A percentile compares a stretch with the other conserved stretches of the same genome.
Conservation (phyloP, 2,888 invertebrate genomes). For the Cataglyphis cursor region DNA sequence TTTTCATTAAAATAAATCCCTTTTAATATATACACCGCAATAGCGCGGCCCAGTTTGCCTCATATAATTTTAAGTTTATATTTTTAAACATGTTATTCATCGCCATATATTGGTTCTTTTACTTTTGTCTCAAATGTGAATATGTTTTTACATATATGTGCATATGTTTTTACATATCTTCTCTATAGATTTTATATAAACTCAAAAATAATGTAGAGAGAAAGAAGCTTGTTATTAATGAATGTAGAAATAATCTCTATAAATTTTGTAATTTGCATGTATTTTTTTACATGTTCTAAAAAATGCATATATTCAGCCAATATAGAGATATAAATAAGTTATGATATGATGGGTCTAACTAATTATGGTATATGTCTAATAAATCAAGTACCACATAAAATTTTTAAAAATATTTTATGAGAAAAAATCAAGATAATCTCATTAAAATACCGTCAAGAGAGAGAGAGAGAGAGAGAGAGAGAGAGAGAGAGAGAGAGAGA, state of each 20-base stretch:
- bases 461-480: too few relatives aligned
- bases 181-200: background rate
- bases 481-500: too few relatives aligned
- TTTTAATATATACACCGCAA: conserved; percentile 26
- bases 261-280: background rate
- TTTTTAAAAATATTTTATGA: background rate
- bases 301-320: background rate
- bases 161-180: background rate
- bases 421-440: background rate
- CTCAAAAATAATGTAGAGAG: background rate
- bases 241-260: background rate
- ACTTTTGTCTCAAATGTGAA: conserved; percentile 9
- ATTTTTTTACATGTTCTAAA: background rate
- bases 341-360: background rate
- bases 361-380: background rate
- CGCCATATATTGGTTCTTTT: background rate
- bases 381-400: background rate
- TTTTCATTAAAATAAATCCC: conserved; percentile 49
- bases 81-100: conserved; percentile 28
- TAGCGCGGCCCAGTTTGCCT: background rate
- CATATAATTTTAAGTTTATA: conserved; percentile 35
- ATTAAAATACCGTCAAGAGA: background rate
- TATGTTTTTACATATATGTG: background rate
- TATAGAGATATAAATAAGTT: background rate
- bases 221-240: background rate